phyloP scores from a whole-genome alignment of 1,140 invertebrate species.

The Drosophila funebris region DNA sequence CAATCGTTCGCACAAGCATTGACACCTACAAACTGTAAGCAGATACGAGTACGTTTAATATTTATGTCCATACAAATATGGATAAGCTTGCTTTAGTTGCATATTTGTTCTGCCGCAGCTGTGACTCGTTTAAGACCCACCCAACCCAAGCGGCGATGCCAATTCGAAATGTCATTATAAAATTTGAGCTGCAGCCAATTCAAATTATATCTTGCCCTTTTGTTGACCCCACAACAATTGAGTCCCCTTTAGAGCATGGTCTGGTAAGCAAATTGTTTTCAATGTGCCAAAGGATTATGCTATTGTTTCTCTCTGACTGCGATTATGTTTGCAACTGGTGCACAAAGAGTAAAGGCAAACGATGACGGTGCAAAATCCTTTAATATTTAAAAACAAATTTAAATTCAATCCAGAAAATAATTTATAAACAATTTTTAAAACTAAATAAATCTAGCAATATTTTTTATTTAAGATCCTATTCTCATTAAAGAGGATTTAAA shows the following conservation, averaged over 20 bases:
- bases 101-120: conserved; percentile 29
- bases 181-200: conserved; percentile 26
- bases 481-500: no score
- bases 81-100: conserved; percentile 22
- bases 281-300: conserved; percentile 4
- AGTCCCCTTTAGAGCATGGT: not conserved
- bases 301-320: not conserved
- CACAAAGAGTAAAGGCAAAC: no score
- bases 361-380: no score
- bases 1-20: conserved; percentile 38
- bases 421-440: no score
- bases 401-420: no score
- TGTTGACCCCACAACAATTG: conserved; percentile 23
- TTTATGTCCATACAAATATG: not conserved
- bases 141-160: not conserved
- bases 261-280: conserved; percentile 15
- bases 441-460: no score
- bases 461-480: no score
- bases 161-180: conserved; percentile 5
- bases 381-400: not conserved
- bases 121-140: conserved; percentile 6
- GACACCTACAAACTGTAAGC: conserved; percentile 42
- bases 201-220: not conserved
- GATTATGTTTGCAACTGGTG: not conserved
- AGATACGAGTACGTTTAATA: not conserved